phyloP scores from a whole-genome alignment of 2,888 invertebrate genomes.

The Matsumyia berberina region DNA sequence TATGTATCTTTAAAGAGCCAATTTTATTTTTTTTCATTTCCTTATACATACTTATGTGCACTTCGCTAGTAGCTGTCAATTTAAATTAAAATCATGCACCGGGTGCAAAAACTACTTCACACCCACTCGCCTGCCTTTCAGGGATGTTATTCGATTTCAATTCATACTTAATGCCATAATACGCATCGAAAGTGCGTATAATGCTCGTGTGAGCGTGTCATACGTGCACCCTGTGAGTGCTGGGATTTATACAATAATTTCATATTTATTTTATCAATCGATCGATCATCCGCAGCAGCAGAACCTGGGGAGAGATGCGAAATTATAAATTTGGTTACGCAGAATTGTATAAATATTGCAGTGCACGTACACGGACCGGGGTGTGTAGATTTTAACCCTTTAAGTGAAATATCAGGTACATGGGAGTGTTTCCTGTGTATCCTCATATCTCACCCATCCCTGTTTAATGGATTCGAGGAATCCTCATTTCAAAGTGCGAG shows the following conservation, averaged over 20 bases:
- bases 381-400: constrained; percentile 1
- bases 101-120: too few species aligned
- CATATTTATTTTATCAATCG: too few species aligned
- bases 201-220: too few species aligned
- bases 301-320: neutral
- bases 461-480: constrained; percentile 7
- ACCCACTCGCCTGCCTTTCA: too few species aligned
- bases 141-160: too few species aligned
- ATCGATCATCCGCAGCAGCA: neutral
- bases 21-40: constrained; percentile 7
- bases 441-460: constrained; percentile 5
- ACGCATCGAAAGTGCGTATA: too few species aligned
- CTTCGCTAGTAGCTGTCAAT: too few species aligned
- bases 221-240: too few species aligned
- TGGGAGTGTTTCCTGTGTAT: neutral
- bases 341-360: constrained; percentile 8
- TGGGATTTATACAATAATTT: too few species aligned
- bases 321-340: neutral
- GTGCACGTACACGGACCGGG: neutral
- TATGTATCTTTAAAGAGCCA: neutral
- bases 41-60: too few species aligned
- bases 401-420: constrained; percentile 8
- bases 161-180: too few species aligned
- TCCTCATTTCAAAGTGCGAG: constrained; percentile 8
- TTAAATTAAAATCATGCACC: too few species aligned